Conservation (phyloP, 2,797 vertebrate species). For the Trachurus trachurus region DNA sequence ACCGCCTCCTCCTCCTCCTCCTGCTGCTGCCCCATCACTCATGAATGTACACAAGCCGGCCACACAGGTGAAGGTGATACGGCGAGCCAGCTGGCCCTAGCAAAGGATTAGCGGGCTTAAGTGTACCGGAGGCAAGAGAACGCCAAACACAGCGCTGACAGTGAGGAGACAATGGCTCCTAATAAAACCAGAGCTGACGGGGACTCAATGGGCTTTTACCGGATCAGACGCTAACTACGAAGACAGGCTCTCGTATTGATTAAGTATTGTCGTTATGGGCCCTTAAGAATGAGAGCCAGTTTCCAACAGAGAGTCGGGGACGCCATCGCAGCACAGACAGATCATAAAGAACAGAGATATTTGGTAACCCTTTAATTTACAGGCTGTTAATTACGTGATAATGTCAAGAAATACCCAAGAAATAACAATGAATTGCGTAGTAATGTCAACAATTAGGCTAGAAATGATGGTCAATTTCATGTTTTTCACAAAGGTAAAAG, state of each 20-base stretch:
- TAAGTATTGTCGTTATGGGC: conserved; percentile 66
- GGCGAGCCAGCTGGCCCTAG: conserved; percentile 75
- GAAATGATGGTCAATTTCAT: too few species aligned
- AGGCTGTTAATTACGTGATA: too few species aligned
- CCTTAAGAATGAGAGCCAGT: conserved; percentile 28
- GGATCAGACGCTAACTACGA: conserved; percentile 70
- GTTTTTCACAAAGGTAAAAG: too few species aligned
- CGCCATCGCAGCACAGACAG: conserved; percentile 23
- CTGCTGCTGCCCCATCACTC: conserved; percentile 50
- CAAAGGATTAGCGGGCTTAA: conserved; percentile 86
- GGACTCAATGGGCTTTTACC: conserved; percentile 77
- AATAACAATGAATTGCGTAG: too few species aligned
- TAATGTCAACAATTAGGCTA: too few species aligned
- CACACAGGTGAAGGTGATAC: conserved; percentile 80
- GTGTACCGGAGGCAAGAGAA: conserved; percentile 85
- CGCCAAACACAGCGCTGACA: conserved; percentile 80
- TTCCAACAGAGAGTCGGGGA: conserved; percentile 29
- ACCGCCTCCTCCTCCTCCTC: conserved; percentile 11
- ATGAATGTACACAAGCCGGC: conserved; percentile 75
- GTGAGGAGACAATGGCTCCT: conserved; percentile 80
- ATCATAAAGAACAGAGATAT: neutral
- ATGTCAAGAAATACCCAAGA: too few species aligned
- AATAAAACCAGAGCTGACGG: conserved; percentile 67
- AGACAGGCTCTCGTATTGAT: conserved; percentile 76
- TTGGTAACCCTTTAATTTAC: too few species aligned